Conservation (phyloP, 2,888 invertebrate species). For the Athalia rosae region DNA sequence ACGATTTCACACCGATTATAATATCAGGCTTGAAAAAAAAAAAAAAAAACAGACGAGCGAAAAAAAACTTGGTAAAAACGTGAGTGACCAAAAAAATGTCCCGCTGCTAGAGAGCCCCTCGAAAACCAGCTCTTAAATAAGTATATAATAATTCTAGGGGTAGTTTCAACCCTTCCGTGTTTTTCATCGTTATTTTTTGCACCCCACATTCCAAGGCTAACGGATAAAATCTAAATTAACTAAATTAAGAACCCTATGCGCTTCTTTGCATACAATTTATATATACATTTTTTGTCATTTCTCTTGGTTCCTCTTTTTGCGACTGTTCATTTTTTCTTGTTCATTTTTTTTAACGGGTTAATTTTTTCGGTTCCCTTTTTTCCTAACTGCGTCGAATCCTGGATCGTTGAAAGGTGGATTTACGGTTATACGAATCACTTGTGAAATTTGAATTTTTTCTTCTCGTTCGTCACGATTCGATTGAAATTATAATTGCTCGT, state of each 20-base stretch:
- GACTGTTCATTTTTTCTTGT: constrained; percentile 22
- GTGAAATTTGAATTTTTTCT: constrained; percentile 65
- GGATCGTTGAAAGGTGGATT: constrained; percentile 58
- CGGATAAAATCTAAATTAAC: constrained; percentile 75
- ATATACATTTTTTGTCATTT: constrained; percentile 48
- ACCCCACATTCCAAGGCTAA: constrained; percentile 60
- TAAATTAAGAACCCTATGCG: constrained; percentile 71
- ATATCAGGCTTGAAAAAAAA: constrained; percentile 59
- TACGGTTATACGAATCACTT: constrained; percentile 73
- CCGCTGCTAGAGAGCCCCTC: constrained; percentile 58
- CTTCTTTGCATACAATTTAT: constrained; percentile 70
- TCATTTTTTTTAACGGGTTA: constrained; percentile 41
- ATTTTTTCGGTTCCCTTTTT: constrained; percentile 24
- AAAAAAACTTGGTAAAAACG: constrained; percentile 49
- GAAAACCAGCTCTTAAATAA: constrained; percentile 68
- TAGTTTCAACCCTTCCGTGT: constrained; percentile 55
- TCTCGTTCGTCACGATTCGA: background rate
- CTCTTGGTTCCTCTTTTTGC: constrained; percentile 51
- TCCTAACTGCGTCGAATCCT: background rate
- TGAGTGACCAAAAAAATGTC: constrained; percentile 35
- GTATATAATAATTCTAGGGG: constrained; percentile 72
- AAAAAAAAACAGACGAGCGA: constrained; percentile 50
- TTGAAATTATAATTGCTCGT: no score
- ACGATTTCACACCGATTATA: constrained; percentile 74
- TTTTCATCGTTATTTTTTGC: constrained; percentile 39